A percentile compares a stretch with the other conserved stretches of the same genome.
phyloP scores from a whole-genome alignment of 2,888 invertebrate species.

The Smittia aterrima region DNA sequence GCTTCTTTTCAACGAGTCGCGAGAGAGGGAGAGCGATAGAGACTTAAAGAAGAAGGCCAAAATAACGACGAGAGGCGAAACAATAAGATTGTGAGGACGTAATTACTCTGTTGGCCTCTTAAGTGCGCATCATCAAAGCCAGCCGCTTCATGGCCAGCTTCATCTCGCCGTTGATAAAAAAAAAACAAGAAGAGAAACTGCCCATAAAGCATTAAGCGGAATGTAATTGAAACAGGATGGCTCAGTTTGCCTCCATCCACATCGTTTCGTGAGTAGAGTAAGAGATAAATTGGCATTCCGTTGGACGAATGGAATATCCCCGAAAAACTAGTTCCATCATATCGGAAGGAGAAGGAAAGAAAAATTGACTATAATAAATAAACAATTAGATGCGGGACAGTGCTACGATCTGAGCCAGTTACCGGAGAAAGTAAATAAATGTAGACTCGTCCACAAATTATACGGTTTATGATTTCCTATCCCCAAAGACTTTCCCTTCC shows the following conservation, averaged over 20 bases:
- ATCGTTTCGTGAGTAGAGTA: neutral
- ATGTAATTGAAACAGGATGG: constrained; percentile 32
- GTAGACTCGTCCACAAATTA: neutral
- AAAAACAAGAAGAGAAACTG: neutral
- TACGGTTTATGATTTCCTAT: constrained; percentile 11
- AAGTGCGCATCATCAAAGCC: constrained; percentile 8
- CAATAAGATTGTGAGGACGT: neutral
- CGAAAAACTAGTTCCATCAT: neutral
- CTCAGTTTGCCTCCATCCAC: neutral
- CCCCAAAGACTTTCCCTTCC: neutral
- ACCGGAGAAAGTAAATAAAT: constrained; percentile 4
- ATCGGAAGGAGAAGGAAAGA: neutral
- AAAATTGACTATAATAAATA: constrained; percentile 2
- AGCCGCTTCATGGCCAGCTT: constrained; percentile 1
- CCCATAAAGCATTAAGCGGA: constrained; percentile 32
- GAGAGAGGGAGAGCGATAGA: neutral
- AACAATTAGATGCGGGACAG: neutral
- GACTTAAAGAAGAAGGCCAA: neutral
- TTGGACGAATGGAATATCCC: neutral
- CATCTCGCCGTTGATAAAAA: neutral
- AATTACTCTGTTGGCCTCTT: constrained; percentile 7
- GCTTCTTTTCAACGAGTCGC: neutral
- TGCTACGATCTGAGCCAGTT: neutral
- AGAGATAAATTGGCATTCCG: neutral
- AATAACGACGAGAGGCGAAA: neutral